Percentiles rank a stretch among this genome's conserved stretches.
Evolutionary conservation across 2,888 invertebrate genomes (phyloP).

Genomic region (Eristalinus sepulchralis): DNA sequence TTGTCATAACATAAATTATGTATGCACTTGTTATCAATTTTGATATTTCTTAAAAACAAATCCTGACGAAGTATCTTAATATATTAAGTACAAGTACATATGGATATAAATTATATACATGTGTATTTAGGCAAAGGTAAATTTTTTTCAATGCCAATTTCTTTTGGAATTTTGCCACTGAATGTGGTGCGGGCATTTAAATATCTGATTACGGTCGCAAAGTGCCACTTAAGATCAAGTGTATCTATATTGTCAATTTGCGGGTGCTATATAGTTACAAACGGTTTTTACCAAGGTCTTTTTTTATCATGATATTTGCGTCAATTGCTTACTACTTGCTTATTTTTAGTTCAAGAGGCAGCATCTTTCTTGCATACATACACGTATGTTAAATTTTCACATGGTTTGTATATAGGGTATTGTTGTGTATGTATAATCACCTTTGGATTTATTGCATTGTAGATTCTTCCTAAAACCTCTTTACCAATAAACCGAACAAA

Average conservation of each 20-base stretch:
- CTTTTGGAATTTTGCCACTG: neutral
- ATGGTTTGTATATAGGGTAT: too few species aligned
- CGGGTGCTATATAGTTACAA: neutral
- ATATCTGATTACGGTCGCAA: conserved; percentile 16
- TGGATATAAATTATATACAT: neutral
- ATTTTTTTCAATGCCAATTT: neutral
- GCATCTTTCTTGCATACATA: too few species aligned
- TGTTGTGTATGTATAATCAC: neutral
- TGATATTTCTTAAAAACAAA: neutral
- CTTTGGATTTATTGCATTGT: conserved; percentile 21
- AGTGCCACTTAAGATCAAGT: conserved; percentile 2
- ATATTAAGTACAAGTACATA: too few species aligned
- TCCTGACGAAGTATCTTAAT: too few species aligned
- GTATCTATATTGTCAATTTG: neutral
- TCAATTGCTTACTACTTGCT: too few species aligned
- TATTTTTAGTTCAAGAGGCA: neutral
- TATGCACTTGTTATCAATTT: conserved; percentile 14
- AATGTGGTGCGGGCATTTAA: neutral
- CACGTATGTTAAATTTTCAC: too few species aligned
- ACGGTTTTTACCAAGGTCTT: neutral
- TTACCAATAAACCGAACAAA: conserved; percentile 13
- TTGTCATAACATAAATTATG: conserved; percentile 6
- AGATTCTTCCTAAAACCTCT: neutral
- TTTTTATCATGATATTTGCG: neutral
- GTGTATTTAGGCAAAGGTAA: neutral